These are phyloP conservation scores for Phasianus colchicus DNA, from an alignment of 2,113 vertebrate genomes.

Conservation along the genomic window DNA sequence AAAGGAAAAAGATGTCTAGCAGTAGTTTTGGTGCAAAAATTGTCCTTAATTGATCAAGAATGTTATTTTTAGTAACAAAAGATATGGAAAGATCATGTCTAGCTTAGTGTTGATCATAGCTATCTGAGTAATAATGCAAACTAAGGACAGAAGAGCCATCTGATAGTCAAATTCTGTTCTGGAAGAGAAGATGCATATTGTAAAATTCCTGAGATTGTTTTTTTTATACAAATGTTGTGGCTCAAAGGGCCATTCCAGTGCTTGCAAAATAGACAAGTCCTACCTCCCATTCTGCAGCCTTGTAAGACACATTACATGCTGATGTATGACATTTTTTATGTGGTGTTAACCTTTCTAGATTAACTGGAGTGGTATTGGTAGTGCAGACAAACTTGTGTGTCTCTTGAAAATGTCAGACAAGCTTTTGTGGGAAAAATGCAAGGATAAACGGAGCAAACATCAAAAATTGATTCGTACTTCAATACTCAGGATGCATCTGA, in stretches of 20 bases:
- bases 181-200: not conserved
- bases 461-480: not conserved
- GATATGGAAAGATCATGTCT: not conserved
- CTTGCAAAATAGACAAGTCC: not conserved
- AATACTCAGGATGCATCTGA: not conserved
- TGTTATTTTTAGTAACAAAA: not conserved
- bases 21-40: not conserved
- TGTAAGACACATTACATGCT: not conserved
- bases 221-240: not conserved
- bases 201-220: not conserved
- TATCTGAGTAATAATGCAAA: not conserved
- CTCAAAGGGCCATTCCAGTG: not conserved
- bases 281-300: not conserved
- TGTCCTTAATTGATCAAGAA: not conserved
- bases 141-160: not conserved
- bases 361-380: not conserved
- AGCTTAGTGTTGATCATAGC: not conserved
- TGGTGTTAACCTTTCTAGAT: not conserved
- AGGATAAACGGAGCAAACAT: not conserved
- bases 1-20: not conserved
- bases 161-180: not conserved
- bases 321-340: not conserved
- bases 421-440: not conserved
- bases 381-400: not conserved
- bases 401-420: not conserved